Evolutionary conservation across 2,113 vertebrate genomes (phyloP).

Genomic region (Bostrychus sinensis): DNA sequence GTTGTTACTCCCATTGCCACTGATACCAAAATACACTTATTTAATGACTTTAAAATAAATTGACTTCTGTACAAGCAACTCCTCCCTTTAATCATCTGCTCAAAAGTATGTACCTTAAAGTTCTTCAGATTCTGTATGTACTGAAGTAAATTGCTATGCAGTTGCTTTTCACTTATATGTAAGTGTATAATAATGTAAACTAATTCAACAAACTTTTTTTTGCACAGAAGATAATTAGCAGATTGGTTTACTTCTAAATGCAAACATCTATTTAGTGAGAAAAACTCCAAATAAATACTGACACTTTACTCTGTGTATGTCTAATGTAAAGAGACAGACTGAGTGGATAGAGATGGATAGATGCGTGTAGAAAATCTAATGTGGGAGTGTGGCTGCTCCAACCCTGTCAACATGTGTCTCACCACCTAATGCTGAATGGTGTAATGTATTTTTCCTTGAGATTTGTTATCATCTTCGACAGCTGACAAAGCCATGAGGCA

Average conservation of each 20-base stretch:
- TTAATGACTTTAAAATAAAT: no score
- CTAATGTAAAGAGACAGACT: background rate
- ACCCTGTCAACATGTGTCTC: constrained; percentile 22
- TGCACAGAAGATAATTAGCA: background rate
- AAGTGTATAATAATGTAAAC: no score
- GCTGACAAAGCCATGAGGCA: constrained; percentile 29
- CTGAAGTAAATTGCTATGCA: no score
- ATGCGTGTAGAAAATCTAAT: constrained; percentile 24
- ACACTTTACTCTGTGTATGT: background rate
- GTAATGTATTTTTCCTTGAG: constrained; percentile 46
- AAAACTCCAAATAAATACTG: background rate
- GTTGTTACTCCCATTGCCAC: no score
- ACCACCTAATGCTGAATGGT: constrained; percentile 15
- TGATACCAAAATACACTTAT: no score
- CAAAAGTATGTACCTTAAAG: no score
- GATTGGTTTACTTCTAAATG: background rate
- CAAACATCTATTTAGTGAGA: background rate
- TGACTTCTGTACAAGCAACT: no score
- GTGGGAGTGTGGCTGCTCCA: constrained; percentile 16
- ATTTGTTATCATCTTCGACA: constrained; percentile 46
- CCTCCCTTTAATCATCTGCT: no score
- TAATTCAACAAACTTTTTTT: no score
- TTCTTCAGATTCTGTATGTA: no score
- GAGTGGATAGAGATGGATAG: background rate
- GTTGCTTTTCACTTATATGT: no score